Conservation (phyloP, 1,140 invertebrate genomes). For the Lordiphosa mommai region DNA sequence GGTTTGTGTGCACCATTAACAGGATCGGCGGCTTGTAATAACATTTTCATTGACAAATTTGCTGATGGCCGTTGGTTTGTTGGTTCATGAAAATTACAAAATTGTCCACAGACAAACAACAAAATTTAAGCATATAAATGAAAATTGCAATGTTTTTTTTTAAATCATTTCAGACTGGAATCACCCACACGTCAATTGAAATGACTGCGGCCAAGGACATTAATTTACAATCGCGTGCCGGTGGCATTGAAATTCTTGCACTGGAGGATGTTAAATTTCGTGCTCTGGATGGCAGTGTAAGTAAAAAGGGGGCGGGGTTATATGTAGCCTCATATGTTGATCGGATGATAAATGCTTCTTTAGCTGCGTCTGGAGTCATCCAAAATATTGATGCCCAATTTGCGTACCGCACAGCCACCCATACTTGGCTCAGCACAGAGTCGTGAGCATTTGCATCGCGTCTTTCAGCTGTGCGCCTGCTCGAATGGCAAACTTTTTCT, state of each 20-base stretch:
- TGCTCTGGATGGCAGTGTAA: slow-evolving; percentile 89
- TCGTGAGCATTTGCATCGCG: slow-evolving; percentile 83
- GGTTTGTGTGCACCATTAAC: slow-evolving; percentile 51
- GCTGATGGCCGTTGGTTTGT: slow-evolving; percentile 42
- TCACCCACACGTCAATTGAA: slow-evolving; percentile 90
- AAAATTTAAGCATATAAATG: not conserved
- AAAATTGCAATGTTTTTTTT: slow-evolving; percentile 30
- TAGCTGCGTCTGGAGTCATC: slow-evolving; percentile 82
- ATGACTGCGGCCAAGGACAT: slow-evolving; percentile 90
- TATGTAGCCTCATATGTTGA: not conserved
- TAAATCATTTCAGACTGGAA: too few relatives aligned
- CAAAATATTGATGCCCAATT: slow-evolving; percentile 85
- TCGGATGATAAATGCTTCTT: not conserved
- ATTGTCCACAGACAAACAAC: slow-evolving; percentile 23
- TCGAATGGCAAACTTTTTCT: slow-evolving; percentile 93
- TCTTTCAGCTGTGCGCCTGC: slow-evolving; percentile 94
- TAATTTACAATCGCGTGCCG: slow-evolving; percentile 90
- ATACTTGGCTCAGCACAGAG: slow-evolving; percentile 65
- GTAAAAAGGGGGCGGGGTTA: slow-evolving; percentile 43
- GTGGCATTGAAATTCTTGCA: slow-evolving; percentile 89
- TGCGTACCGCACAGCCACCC: slow-evolving; percentile 83
- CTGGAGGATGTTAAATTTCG: slow-evolving; percentile 90
- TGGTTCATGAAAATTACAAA: slow-evolving; percentile 58
- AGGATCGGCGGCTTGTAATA: slow-evolving; percentile 59
- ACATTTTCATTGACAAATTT: slow-evolving; percentile 72